These are phyloP conservation scores for Heliconius charithonia DNA, from an alignment of 2,888 invertebrate genomes.

Conservation along the genomic window DNA sequence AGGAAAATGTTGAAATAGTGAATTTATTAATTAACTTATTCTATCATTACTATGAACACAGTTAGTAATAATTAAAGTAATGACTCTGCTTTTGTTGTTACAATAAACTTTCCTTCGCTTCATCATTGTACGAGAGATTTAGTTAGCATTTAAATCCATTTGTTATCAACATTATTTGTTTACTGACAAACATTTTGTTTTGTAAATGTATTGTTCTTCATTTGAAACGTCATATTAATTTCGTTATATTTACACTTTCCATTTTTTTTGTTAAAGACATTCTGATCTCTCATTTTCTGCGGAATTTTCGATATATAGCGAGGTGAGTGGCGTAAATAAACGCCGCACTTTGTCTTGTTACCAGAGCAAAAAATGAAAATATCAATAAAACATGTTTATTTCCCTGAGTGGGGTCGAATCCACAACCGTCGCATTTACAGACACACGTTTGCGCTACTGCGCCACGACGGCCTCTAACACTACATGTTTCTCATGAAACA, in stretches of 20 bases:
- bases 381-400: too few species aligned
- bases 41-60: neutral
- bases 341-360: too few species aligned
- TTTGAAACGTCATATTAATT: neutral
- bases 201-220: neutral
- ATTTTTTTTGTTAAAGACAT: too few species aligned
- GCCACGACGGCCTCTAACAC: too few species aligned
- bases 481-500: neutral
- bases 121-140: neutral
- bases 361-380: too few species aligned
- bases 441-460: too few species aligned
- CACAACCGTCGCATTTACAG: too few species aligned
- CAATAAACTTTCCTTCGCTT: neutral
- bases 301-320: too few species aligned
- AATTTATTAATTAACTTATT: neutral
- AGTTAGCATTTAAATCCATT: neutral
- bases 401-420: too few species aligned
- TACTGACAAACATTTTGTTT: neutral
- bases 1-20: neutral
- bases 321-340: too few species aligned
- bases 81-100: neutral
- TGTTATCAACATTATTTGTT: neutral
- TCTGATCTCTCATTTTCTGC: too few species aligned
- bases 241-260: neutral
- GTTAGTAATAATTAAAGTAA: neutral